These are phyloP conservation scores for Tor tambroides DNA, from an alignment of 2,113 vertebrate species.

Conservation along the genomic window DNA sequence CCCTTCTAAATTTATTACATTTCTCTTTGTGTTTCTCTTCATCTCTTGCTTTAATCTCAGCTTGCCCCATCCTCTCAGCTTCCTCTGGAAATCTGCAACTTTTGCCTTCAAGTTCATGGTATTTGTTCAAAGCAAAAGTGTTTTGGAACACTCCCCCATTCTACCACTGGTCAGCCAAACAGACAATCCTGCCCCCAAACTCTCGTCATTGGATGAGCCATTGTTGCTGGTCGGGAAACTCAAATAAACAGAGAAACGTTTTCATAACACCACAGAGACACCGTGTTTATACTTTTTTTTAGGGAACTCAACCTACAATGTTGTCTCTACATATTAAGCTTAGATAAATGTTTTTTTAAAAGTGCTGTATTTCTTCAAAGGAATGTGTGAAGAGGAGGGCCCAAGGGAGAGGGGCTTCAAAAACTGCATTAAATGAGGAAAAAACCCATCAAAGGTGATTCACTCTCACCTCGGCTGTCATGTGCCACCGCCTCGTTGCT, in stretches of 20 bases:
- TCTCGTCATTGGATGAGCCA: neutral
- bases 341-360: no score
- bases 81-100: neutral
- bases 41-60: neutral
- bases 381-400: neutral
- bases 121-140: neutral
- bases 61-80: neutral
- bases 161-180: neutral
- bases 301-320: neutral
- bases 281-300: no score
- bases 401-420: neutral
- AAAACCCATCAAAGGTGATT: constrained; percentile 43
- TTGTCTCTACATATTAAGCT: no score
- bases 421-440: constrained; percentile 47
- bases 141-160: neutral
- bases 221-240: neutral
- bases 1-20: neutral
- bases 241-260: neutral
- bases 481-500: constrained; percentile 44
- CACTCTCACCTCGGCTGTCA: constrained; percentile 53
- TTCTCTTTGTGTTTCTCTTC: neutral
- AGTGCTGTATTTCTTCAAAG: neutral
- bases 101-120: neutral
- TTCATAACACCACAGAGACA: neutral
- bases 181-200: neutral